Conservation (phyloP, 2,113 vertebrate genomes). For the Uria aalge region DNA sequence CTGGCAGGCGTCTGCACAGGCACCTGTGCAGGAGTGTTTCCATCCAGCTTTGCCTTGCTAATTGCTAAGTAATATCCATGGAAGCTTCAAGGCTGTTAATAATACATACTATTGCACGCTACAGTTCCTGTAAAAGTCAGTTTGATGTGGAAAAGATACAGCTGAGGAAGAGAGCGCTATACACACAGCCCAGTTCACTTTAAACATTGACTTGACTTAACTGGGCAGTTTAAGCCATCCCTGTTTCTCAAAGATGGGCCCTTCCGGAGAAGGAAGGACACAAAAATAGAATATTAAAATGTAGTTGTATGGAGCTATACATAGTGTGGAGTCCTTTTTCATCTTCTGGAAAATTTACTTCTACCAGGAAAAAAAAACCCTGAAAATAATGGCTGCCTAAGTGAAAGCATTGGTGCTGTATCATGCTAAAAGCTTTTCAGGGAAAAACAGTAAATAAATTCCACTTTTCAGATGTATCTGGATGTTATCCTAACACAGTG, state of each 20-base stretch:
- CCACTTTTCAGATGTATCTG: constrained; percentile 55
- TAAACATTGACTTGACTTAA: constrained; percentile 23
- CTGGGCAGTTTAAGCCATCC: not conserved
- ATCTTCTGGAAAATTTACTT: constrained; percentile 64
- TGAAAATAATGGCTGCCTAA: constrained; percentile 33
- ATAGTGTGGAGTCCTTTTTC: not conserved
- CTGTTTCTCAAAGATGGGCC: not conserved
- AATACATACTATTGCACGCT: not conserved
- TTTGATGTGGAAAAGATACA: not conserved
- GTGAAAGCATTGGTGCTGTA: constrained; percentile 37
- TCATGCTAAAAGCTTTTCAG: constrained; percentile 74
- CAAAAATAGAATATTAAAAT: constrained; percentile 14
- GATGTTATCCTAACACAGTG: constrained; percentile 53
- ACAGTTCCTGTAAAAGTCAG: not conserved
- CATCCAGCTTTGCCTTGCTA: not conserved
- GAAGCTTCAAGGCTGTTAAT: not conserved
- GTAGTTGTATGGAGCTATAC: not conserved
- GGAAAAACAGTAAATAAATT: constrained; percentile 69
- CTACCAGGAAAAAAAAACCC: not conserved
- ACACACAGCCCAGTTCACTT: not conserved
- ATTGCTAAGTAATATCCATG: not conserved
- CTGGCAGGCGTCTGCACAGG: fast-evolving
- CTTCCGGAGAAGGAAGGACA: not conserved
- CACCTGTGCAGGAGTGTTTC: not conserved
- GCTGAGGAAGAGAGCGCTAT: not conserved